Conservation (phyloP, 2,888 invertebrate species). For the Standfussiana lucernea region DNA sequence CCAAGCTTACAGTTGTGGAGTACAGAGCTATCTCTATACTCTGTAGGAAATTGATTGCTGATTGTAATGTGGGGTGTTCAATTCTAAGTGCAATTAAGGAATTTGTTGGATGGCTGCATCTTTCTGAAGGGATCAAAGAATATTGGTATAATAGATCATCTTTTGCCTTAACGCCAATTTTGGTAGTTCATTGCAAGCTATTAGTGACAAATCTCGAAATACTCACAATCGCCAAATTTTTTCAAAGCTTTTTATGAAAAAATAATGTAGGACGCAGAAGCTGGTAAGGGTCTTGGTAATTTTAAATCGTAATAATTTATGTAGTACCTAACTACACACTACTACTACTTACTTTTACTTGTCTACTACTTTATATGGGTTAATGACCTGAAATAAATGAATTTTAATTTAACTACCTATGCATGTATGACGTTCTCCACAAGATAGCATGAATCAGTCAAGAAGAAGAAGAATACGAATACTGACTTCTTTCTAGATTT, state of each 20-base stretch:
- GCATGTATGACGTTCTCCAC: background rate
- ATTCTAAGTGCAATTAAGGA: conserved; percentile 8
- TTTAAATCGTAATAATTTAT: background rate
- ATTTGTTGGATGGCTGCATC: background rate
- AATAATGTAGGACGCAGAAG: background rate
- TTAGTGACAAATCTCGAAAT: background rate
- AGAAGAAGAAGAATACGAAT: too few species aligned
- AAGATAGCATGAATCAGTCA: background rate
- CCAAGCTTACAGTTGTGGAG: conserved; percentile 52
- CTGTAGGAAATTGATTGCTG: conserved; percentile 43
- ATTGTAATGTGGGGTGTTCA: conserved; percentile 27
- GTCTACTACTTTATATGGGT: too few species aligned
- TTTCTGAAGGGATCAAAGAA: background rate
- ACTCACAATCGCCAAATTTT: background rate
- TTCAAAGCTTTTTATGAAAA: background rate
- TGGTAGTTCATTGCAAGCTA: background rate
- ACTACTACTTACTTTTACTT: too few species aligned
- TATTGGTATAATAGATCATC: background rate
- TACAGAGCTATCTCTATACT: conserved; percentile 28
- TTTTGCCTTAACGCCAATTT: background rate
- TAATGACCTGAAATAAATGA: too few species aligned
- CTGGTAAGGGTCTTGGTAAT: background rate
- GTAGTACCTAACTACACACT: too few species aligned
- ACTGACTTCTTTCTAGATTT: background rate
- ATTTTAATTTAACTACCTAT: too few species aligned